Conservation (phyloP, 2,113 vertebrate species). For the Zosterops japonicus region DNA sequence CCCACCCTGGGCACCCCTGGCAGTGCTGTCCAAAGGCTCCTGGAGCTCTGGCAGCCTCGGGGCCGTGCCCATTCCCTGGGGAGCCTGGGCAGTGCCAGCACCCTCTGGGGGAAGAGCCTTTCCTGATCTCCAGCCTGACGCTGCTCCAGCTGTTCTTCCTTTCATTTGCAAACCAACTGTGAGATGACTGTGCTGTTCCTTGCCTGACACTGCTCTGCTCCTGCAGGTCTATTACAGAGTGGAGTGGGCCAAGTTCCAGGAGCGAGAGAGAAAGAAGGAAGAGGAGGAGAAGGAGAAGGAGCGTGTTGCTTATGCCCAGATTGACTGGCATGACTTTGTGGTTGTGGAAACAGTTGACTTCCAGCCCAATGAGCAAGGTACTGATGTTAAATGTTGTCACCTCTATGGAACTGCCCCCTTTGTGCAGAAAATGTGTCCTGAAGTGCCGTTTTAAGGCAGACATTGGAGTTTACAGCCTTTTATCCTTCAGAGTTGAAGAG, state of each 20-base stretch:
- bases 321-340: slow-evolving; percentile 99
- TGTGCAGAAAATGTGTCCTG: not conserved
- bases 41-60: not conserved
- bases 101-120: not conserved
- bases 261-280: slow-evolving; percentile 95
- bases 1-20: not conserved
- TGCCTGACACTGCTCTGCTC: not conserved
- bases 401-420: not conserved
- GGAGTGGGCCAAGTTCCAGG: slow-evolving; percentile 98
- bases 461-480: not conserved
- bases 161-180: not conserved
- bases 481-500: not conserved
- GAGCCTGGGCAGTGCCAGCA: not conserved
- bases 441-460: not conserved
- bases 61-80: not conserved
- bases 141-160: not conserved
- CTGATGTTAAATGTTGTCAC: not conserved
- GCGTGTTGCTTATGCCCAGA: slow-evolving; percentile 95
- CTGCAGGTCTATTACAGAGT: slow-evolving; percentile 92
- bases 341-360: slow-evolving; percentile 98
- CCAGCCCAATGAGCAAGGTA: slow-evolving; percentile 96
- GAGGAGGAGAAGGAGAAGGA: slow-evolving; percentile 97
- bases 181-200: not conserved
- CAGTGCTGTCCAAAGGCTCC: fast-evolving
- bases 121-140: fast-evolving